Percentiles rank a stretch among this genome's conserved stretches.
Evolutionary conservation across 1,140 invertebrate species (phyloP).

Genomic region (Leptinotarsa texana): DNA sequence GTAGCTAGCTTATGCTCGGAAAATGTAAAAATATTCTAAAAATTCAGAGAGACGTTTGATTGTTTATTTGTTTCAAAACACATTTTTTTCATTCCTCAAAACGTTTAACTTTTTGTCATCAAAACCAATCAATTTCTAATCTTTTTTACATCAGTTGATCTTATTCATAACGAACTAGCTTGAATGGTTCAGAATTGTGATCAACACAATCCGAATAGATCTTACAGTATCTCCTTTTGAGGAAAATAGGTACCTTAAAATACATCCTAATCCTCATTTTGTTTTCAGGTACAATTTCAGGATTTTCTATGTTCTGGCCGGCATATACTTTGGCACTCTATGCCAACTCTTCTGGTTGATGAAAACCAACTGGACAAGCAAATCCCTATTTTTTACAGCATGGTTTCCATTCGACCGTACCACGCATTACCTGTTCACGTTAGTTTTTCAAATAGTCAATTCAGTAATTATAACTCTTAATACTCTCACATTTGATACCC

Average conservation of each 20-base stretch:
- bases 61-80: too few species aligned
- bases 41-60: too few species aligned
- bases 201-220: too few species aligned
- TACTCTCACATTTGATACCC: neutral
- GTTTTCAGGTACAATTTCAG: neutral
- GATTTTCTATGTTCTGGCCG: neutral
- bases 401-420: neutral
- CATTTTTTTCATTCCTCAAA: too few species aligned
- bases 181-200: neutral
- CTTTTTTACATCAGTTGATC: neutral
- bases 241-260: neutral
- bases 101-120: too few species aligned
- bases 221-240: neutral
- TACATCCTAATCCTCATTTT: neutral
- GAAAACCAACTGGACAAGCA: neutral
- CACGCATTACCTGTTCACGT: neutral
- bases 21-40: too few species aligned
- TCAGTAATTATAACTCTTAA: neutral
- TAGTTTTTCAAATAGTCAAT: neutral
- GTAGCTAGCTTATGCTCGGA: too few species aligned
- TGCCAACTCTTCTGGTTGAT: conserved; percentile 5
- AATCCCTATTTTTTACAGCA: neutral
- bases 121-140: too few species aligned
- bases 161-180: neutral
- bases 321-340: neutral